Conservation (phyloP, 53 echinoderm and acorn worm genomes). For the Holothuria scabra region DNA sequence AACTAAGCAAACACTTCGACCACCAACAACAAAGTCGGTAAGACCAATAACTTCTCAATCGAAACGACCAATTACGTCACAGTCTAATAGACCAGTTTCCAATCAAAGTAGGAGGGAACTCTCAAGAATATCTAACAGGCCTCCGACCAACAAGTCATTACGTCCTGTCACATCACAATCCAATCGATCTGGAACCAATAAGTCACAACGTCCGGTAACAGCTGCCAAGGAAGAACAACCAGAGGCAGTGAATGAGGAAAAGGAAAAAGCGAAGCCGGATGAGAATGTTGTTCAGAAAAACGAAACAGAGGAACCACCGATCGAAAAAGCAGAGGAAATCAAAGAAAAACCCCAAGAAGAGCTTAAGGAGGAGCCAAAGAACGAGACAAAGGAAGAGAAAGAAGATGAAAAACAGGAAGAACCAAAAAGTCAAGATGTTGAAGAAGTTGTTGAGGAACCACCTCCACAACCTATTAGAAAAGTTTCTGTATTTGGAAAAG, state of each 20-base stretch:
- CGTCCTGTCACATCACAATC: constrained; percentile 27
- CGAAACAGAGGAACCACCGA: constrained; percentile 10
- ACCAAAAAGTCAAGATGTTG: background rate
- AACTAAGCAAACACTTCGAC: constrained; percentile 47
- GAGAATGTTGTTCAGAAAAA: constrained; percentile 41
- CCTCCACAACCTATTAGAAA: background rate
- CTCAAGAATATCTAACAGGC: constrained; percentile 15
- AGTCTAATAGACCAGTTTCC: constrained; percentile 16
- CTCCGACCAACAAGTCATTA: background rate
- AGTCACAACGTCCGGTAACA: constrained; percentile 12
- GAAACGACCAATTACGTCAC: constrained; percentile 13
- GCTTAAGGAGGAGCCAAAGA: background rate
- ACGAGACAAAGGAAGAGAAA: constrained; percentile 1
- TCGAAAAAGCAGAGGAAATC: background rate
- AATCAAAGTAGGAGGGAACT: constrained; percentile 27
- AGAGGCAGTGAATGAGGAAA: constrained; percentile 12
- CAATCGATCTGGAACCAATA: background rate
- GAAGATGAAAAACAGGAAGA: constrained; percentile 37
- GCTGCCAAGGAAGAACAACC: constrained; percentile 1
- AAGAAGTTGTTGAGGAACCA: background rate
- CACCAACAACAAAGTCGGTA: constrained; percentile 48
- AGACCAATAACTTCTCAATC: constrained; percentile 45
- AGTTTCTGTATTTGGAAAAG: constrained; percentile 30
- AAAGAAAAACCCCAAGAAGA: background rate
- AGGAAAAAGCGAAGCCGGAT: constrained; percentile 17